Percentiles rank a stretch among this genome's conserved stretches.
Evolutionary conservation across 2,797 vertebrate genomes (phyloP).

Genomic region (Eremophila alpestris): DNA sequence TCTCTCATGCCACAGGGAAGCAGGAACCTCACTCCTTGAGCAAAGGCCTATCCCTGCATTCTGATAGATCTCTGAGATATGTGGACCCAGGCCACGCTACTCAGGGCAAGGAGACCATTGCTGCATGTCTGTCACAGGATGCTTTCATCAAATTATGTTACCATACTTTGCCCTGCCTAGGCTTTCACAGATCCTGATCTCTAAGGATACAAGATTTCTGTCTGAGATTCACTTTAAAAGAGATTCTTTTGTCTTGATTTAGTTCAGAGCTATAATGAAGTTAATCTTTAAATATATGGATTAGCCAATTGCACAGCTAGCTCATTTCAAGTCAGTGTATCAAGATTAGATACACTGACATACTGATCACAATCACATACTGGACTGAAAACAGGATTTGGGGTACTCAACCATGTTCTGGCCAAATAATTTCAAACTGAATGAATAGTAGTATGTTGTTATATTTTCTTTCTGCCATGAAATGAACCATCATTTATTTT

Average conservation of each 20-base stretch:
- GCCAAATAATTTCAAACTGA: constrained; percentile 27
- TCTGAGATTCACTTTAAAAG: not conserved
- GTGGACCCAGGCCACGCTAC: too few species aligned
- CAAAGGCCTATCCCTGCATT: not conserved
- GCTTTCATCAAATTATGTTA: not conserved
- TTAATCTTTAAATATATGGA: not conserved
- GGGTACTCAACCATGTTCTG: not conserved
- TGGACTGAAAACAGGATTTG: not conserved
- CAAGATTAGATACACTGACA: not conserved
- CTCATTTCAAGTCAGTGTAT: not conserved
- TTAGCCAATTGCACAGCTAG: rapidly evolving
- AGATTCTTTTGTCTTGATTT: not conserved
- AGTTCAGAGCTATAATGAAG: not conserved
- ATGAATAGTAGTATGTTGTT: not conserved
- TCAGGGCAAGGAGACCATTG: not conserved
- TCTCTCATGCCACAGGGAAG: not conserved
- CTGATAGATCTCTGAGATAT: not conserved
- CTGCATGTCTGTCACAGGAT: not conserved
- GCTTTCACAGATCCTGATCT: not conserved
- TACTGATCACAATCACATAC: too few species aligned
- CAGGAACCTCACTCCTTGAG: not conserved
- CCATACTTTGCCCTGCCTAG: not conserved
- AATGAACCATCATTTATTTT: not conserved
- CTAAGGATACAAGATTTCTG: not conserved
- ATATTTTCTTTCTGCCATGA: not conserved